Evolutionary conservation across 2,113 vertebrate species (phyloP).

Genomic region (Phoxinus phoxinus): DNA sequence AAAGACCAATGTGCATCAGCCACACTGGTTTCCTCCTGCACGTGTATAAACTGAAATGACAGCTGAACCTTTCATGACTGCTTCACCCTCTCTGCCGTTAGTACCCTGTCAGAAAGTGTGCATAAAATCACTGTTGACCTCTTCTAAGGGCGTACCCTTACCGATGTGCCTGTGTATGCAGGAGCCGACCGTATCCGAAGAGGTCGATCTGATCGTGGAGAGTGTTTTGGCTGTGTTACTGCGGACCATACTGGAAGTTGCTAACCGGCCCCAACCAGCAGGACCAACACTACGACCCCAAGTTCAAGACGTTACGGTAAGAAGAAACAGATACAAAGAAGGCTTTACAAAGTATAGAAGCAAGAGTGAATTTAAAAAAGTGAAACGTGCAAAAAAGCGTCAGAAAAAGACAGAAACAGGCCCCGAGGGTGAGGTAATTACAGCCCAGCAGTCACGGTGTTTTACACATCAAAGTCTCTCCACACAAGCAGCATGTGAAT

Average conservation of each 20-base stretch:
- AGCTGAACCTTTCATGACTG: slow-evolving; percentile 57
- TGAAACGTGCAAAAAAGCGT: background rate
- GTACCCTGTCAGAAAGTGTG: slow-evolving; percentile 56
- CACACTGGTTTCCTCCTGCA: background rate
- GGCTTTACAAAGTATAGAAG: background rate
- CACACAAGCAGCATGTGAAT: slow-evolving; percentile 14
- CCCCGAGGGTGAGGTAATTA: slow-evolving; percentile 19
- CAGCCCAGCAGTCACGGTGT: slow-evolving; percentile 8
- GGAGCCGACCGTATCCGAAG: slow-evolving; percentile 90
- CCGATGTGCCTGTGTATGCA: slow-evolving; percentile 60
- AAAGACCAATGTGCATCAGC: background rate
- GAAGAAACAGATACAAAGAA: slow-evolving; percentile 51
- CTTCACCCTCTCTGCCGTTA: slow-evolving; percentile 68
- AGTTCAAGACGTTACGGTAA: slow-evolving; percentile 95
- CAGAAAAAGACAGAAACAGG: background rate
- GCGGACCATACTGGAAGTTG: slow-evolving; percentile 93
- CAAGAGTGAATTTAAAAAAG: too few relatives aligned
- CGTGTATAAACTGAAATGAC: background rate
- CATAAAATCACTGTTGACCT: slow-evolving; percentile 58
- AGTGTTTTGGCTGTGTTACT: slow-evolving; percentile 90
- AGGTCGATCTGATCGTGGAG: slow-evolving; percentile 94
- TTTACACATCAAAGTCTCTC: slow-evolving; percentile 45
- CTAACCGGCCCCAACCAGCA: slow-evolving; percentile 88
- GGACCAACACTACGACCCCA: slow-evolving; percentile 86
- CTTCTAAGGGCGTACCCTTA: slow-evolving; percentile 56